Evolutionary conservation across 2,888 invertebrate species (phyloP), one percentile per base, ranked within the genome.

Genomic region (Macaria notata): DNA sequence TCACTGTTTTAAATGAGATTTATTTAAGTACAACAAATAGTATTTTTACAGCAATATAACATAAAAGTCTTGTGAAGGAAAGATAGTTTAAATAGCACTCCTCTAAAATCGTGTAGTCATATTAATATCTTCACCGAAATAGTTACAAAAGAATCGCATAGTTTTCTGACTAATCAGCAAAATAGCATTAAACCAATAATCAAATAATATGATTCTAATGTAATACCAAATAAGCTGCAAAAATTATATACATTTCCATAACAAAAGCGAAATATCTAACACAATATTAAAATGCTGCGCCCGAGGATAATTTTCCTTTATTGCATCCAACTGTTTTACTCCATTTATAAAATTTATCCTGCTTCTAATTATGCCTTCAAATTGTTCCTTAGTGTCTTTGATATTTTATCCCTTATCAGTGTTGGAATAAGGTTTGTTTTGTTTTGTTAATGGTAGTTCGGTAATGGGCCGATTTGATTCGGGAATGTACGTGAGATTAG

Each of bases 291-390:
- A 59, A 55, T 50, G 38, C 50, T 48, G 31, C 42, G 31, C 59
- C 55, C 63, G 49, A 54, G 69, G 71, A 76, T 71, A 77, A 74
- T 73, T 72, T 70, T 62, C 71, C 74, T 71, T 75, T 76, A 79
- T 76, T 69, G 69, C 72, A 62, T 53, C 74, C 80, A 80, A 81
- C 78, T 80, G 83, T 77, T 80, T 72, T 70, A 70, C 69, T 69
- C 72, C 73, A 75, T 75, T 75, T 76, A 71, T 72, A 69, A 70
- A 76, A 77, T 78, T 81, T 78, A 79, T 74, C 66, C 61, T 65
- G 72, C 74, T 70, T 76, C 72, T 82, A 81, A 83, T 83, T 81
- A 80, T 71, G 62, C 58, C 63, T 56, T 62, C 59, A 59, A 52
- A 59, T 59, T 50, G 59, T 42, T 45, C 59, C 51, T 42, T 48